These are phyloP conservation scores for Nesogale talazaci DNA, from an alignment of 2,113 vertebrate genomes.

Conservation along the genomic window DNA sequence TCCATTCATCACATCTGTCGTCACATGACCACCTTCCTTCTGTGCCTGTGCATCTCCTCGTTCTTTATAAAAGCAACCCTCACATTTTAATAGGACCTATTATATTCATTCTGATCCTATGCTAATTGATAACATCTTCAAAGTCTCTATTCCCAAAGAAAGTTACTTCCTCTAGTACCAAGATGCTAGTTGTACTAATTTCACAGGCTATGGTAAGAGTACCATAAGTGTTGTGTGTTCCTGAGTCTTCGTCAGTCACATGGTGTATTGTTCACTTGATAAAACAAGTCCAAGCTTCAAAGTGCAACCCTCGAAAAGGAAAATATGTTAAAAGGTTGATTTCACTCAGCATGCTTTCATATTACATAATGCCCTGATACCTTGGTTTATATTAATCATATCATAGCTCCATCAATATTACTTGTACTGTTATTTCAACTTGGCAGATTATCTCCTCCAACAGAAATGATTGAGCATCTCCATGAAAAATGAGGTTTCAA, in stretches of 20 bases:
- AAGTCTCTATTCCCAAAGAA: neutral
- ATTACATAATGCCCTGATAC: constrained; percentile 26
- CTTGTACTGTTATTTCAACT: constrained; percentile 41
- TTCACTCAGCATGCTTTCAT: neutral
- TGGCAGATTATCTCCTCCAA: constrained; percentile 58
- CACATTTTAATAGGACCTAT: neutral
- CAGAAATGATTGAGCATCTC: constrained; percentile 39
- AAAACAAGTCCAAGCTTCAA: neutral
- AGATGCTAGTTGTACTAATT: constrained; percentile 47
- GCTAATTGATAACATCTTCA: neutral
- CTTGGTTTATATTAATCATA: constrained; percentile 55
- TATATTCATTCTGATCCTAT: neutral
- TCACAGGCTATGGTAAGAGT: constrained; percentile 1
- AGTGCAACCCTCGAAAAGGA: constrained; percentile 31
- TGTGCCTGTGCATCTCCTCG: neutral
- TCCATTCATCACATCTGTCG: neutral
- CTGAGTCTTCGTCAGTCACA: neutral
- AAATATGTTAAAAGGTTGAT: neutral
- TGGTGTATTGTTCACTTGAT: neutral
- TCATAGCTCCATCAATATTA: constrained; percentile 53
- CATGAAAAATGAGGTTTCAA: constrained; percentile 67
- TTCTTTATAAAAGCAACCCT: neutral
- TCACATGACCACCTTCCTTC: neutral
- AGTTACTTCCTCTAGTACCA: neutral
- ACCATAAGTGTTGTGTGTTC: neutral